Percentiles rank a stretch among this genome's conserved stretches.
Evolutionary conservation across 1,140 invertebrate species (phyloP).

Genomic region (Rhynchophorus ferrugineus): DNA sequence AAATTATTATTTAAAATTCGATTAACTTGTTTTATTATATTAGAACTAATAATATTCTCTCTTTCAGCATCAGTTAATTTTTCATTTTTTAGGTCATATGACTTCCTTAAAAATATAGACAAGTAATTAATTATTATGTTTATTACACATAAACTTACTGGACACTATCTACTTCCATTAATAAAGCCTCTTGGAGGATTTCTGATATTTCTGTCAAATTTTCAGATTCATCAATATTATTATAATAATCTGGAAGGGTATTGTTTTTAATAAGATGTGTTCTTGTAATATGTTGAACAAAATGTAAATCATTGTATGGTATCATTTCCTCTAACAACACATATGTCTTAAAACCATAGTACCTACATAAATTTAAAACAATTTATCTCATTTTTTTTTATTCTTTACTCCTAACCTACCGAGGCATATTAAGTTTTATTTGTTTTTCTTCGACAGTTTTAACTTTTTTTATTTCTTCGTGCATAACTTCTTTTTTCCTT

Average conservation of each 20-base stretch:
- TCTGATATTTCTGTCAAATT: slow-evolving; percentile 44
- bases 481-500: slow-evolving; percentile 41
- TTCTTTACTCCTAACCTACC: slow-evolving; percentile 22
- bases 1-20: slow-evolving; percentile 54
- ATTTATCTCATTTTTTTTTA: neutral
- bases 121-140: slow-evolving; percentile 2
- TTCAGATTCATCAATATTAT: slow-evolving; percentile 42
- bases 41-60: slow-evolving; percentile 43
- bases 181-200: slow-evolving; percentile 51
- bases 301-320: slow-evolving; percentile 59
- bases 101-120: slow-evolving; percentile 18
- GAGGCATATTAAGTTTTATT: slow-evolving; percentile 69
- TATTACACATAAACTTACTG: slow-evolving; percentile 25
- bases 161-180: slow-evolving; percentile 48
- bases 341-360: slow-evolving; percentile 65
- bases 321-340: slow-evolving; percentile 52
- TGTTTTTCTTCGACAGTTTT: slow-evolving; percentile 75
- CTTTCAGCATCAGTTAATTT: slow-evolving; percentile 29
- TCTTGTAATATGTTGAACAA: slow-evolving; percentile 63
- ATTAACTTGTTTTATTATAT: slow-evolving; percentile 60
- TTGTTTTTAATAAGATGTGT: slow-evolving; percentile 53
- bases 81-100: slow-evolving; percentile 24
- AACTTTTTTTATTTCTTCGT: slow-evolving; percentile 54
- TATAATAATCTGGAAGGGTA: slow-evolving; percentile 49
- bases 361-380: slow-evolving; percentile 33